A percentile compares a stretch with the other conserved stretches of the same genome.
These are phyloP conservation scores for Diarsia rubi DNA, from an alignment of 2,888 invertebrate species.

Conservation along the genomic window DNA sequence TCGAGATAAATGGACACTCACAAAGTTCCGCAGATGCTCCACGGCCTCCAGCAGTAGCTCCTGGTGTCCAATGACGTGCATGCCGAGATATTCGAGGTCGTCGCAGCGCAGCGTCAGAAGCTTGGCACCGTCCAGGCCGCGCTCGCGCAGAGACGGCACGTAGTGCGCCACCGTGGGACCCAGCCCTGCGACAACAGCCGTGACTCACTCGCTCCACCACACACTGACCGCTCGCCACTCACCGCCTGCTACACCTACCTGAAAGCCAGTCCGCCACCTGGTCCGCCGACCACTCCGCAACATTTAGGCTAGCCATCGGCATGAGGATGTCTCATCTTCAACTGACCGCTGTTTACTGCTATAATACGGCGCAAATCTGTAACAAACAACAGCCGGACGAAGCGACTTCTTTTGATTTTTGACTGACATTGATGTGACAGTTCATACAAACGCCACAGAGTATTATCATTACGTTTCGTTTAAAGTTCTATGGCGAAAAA, in stretches of 20 bases:
- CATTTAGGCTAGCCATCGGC: conserved; percentile 87
- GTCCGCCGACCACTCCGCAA: conserved; percentile 97
- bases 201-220: conserved; percentile 87
- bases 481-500: neutral
- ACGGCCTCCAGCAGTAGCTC: conserved; percentile 98
- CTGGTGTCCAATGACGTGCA: conserved; percentile 97
- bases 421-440: conserved; percentile 42
- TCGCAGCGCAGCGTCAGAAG: conserved; percentile 96
- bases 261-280: conserved; percentile 97
- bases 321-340: conserved; percentile 74
- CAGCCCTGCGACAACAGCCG: conserved; percentile 91
- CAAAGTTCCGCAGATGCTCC: conserved; percentile 96
- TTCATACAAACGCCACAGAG: conserved; percentile 13
- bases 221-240: conserved; percentile 92
- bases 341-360: conserved; percentile 64
- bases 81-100: conserved; percentile 96
- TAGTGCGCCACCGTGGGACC: conserved; percentile 95
- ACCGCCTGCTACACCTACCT: conserved; percentile 94
- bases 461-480: conserved; percentile 19
- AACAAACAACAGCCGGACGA: conserved; percentile 62
- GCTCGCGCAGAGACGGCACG: conserved; percentile 94
- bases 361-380: conserved; percentile 52
- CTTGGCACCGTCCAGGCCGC: conserved; percentile 95
- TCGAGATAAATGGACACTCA: conserved; percentile 86
- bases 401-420: conserved; percentile 50